Evolutionary conservation across 2,888 invertebrate genomes (phyloP).

Genomic region (Bruchidius siliquastri): DNA sequence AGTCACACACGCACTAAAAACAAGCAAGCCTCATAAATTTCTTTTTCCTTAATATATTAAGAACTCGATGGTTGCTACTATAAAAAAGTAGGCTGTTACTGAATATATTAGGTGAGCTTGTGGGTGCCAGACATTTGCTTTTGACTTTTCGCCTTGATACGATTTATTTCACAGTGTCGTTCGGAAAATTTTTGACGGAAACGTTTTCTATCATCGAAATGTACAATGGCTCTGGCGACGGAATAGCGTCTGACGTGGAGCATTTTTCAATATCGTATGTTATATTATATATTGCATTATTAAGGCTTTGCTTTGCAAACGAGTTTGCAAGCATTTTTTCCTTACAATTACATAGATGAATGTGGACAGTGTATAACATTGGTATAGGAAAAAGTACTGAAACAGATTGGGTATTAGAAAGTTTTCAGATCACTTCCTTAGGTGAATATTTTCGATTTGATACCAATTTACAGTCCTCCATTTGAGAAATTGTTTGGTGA

Average conservation of each 20-base stretch:
- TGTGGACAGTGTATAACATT: not conserved
- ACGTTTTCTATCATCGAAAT: constrained; percentile 27
- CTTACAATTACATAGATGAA: not conserved
- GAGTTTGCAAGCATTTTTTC: constrained; percentile 14
- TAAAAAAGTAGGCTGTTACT: not conserved
- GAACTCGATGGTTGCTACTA: not conserved
- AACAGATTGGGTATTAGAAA: not conserved
- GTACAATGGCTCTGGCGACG: constrained; percentile 9
- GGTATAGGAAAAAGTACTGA: not conserved
- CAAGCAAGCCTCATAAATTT: no score
- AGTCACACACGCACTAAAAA: no score
- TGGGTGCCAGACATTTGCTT: not conserved
- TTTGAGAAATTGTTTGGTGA: no score
- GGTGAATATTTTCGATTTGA: no score
- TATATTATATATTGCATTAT: constrained; percentile 33
- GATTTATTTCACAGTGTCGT: not conserved
- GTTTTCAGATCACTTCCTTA: not conserved
- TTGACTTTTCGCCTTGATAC: not conserved
- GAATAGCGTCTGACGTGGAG: not conserved
- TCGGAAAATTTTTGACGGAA: constrained; percentile 34
- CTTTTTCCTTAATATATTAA: not conserved
- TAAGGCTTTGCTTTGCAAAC: constrained; percentile 35
- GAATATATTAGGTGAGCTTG: not conserved
- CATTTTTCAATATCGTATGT: not conserved
- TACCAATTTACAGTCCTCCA: no score